Evolutionary conservation across 2,888 invertebrate species (phyloP).

Genomic region (Epistrophe grossulariae): DNA sequence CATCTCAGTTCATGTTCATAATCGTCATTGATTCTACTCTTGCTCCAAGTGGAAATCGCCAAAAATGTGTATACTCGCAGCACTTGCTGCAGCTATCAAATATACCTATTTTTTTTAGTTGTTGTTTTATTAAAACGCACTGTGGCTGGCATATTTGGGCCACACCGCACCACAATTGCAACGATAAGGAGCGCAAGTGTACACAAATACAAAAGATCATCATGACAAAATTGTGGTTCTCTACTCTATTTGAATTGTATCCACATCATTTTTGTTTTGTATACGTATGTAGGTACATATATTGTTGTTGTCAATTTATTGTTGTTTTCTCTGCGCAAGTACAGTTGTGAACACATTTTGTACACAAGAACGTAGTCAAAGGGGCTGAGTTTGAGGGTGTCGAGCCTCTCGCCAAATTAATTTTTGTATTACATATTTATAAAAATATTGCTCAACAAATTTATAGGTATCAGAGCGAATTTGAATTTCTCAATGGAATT

Average conservation of each 20-base stretch:
- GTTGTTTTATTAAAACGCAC: conserved; percentile 36
- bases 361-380: conserved; percentile 1
- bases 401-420: neutral
- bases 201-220: conserved; percentile 54
- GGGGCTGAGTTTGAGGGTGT: neutral
- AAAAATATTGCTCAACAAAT: too few relatives aligned
- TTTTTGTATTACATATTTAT: too few relatives aligned
- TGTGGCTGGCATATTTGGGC: conserved; percentile 60
- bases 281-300: conserved; percentile 13
- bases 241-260: conserved; percentile 13
- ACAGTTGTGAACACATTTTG: conserved; percentile 70
- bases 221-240: conserved; percentile 16
- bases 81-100: conserved; percentile 16
- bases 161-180: conserved; percentile 58
- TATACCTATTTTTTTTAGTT: neutral
- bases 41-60: conserved; percentile 17
- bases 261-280: conserved; percentile 17
- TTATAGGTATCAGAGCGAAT: too few relatives aligned
- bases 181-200: conserved; percentile 63
- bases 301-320: conserved; percentile 39
- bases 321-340: conserved; percentile 63
- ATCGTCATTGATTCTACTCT: conserved; percentile 29
- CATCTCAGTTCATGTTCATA: neutral
- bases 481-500: too few relatives aligned
- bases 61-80: conserved; percentile 43